Conservation (phyloP, 2,888 invertebrate species). For the Villa cingulata region DNA sequence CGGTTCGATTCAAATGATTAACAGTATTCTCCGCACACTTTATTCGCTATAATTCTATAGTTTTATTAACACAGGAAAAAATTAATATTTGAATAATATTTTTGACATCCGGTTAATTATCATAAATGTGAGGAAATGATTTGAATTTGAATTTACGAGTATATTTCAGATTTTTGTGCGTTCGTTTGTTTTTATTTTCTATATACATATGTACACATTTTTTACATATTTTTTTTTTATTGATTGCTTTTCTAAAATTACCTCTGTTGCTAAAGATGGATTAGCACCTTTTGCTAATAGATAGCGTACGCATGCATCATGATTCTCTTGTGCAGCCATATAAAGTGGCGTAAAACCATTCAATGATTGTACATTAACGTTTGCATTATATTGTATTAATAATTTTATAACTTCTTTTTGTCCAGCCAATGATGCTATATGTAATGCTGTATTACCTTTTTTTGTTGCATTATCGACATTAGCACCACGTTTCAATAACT, state of each 20-base stretch:
- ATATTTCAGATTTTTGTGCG: background rate
- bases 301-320: constrained; percentile 83
- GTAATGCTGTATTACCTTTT: constrained; percentile 92
- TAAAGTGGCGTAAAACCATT: constrained; percentile 97
- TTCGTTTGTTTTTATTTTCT: background rate
- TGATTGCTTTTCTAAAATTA: constrained; percentile 25
- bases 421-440: constrained; percentile 95
- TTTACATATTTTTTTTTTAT: background rate
- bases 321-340: constrained; percentile 98
- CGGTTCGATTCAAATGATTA: no score
- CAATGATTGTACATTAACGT: constrained; percentile 91
- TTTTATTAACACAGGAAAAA: no score
- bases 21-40: no score
- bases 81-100: no score
- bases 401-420: constrained; percentile 87
- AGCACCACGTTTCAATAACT: constrained; percentile 79
- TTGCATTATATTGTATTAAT: constrained; percentile 80
- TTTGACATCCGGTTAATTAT: no score
- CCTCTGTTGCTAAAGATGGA: constrained; percentile 93
- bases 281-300: constrained; percentile 86
- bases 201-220: background rate
- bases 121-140: no score
- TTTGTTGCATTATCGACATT: constrained; percentile 92
- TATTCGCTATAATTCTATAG: no score
- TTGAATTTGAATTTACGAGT: no score